These are phyloP conservation scores for Oophaga sylvatica DNA, from an alignment of 2,797 vertebrate species.

Conservation along the genomic window DNA sequence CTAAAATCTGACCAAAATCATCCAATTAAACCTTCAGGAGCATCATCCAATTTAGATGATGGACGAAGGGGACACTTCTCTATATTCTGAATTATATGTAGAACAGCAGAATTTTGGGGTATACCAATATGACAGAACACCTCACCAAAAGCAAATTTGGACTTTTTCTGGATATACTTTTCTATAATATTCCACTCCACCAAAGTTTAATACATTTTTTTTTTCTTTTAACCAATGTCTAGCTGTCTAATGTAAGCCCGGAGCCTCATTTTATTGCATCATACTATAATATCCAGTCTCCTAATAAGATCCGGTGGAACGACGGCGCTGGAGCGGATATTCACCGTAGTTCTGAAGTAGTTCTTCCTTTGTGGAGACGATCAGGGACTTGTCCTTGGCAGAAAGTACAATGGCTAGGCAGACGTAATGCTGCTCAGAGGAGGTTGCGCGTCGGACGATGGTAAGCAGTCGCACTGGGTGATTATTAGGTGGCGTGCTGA, in stretches of 20 bases:
- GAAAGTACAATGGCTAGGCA: conserved; percentile 91
- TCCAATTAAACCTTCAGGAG: not conserved
- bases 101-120: no score
- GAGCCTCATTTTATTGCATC: not conserved
- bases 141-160: no score
- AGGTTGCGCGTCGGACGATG: conserved; percentile 86
- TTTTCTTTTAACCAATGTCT: no score
- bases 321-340: conserved; percentile 34
- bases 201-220: no score
- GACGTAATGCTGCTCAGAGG: conserved; percentile 93
- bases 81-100: no score
- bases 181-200: no score
- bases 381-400: conserved; percentile 88
- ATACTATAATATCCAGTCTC: not conserved
- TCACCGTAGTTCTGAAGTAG: conserved; percentile 92
- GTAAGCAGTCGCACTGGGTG: conserved; percentile 92
- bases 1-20: not conserved
- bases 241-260: no score
- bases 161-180: no score
- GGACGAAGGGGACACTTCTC: no score
- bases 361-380: conserved; percentile 95
- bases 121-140: no score
- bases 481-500: conserved; percentile 82
- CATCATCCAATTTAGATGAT: no score
- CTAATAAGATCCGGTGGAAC: no score